Base-by-base conservation (phyloP, 2,113 vertebrate genomes). In the Dipodomys ordii region DNA sequence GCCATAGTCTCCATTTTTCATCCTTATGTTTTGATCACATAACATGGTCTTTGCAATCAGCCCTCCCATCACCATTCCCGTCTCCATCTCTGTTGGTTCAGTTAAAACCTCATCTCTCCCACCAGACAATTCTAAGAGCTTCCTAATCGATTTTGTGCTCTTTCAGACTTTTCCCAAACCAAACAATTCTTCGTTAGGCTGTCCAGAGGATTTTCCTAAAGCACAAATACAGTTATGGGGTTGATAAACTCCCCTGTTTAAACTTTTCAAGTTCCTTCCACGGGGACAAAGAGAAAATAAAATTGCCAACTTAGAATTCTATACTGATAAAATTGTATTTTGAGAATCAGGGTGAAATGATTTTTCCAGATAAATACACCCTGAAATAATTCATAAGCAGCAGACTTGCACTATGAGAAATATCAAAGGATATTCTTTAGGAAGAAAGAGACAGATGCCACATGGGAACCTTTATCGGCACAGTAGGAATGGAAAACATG, bases 291-390 rank as follows among this genome's bases (percentile, higher is more conserved):
- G 62, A 28, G 2, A 94, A 92, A 96, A 65, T 44, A 82, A 74
- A 92, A 76, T 69, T 53, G 28, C n/a, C 90, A 73, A 25, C 39
- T 44, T 69, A 65, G 57, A 96, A 85, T 82, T 79, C 22, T 28
- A 18, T n/a, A 71, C 10, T 20, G 81, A 62, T 6, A 89, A 71
- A 67, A 77, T 25, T 72, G 22, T 49, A 64, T 92, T 80, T 95
- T 25, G 87, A 65, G 90, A 79, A 44, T 80, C 46, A 87, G 83
- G 19, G 25, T 79, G 77, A 94, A 67, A 72, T 64, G 22, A 82
- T 90, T 28, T 72, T 57, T 83, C 53, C 15, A 19, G 18, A 85
- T 60, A 60, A 92, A 89, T 65, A 90, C 46, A 80, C 64, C 11
- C 44, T 69, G 30, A 83, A 79, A 39, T 32, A 86, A 60, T 82